Conservation (phyloP, 2,113 vertebrate genomes). For the Chaetops frenatus region DNA sequence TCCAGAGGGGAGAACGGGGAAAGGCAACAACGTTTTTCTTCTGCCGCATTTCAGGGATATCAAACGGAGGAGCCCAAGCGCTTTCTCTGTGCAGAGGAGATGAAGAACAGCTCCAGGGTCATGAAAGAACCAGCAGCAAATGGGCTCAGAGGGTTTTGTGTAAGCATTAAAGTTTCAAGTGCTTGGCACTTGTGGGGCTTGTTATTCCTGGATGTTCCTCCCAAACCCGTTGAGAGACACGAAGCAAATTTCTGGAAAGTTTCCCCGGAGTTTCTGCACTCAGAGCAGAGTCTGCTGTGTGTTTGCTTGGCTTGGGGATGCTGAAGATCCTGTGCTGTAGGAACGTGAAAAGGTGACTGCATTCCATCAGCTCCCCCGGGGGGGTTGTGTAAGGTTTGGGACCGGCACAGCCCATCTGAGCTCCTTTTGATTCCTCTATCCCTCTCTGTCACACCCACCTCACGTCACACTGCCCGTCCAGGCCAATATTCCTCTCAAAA, state of each 20-base stretch:
- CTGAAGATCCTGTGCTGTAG: background rate
- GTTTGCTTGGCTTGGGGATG: background rate
- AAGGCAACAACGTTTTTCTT: background rate
- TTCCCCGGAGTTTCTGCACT: background rate
- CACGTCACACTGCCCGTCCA: background rate
- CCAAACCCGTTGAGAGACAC: conserved; percentile 8
- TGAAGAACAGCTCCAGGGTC: background rate
- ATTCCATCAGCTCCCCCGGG: background rate
- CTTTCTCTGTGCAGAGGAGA: background rate
- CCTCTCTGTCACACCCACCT: background rate
- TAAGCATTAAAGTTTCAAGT: conserved; percentile 22
- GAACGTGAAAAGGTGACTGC: background rate
- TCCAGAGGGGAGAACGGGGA: background rate
- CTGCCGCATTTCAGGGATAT: background rate
- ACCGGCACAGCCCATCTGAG: background rate
- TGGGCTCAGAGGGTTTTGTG: background rate
- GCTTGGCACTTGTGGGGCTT: background rate
- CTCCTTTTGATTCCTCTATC: background rate
- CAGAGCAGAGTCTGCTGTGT: background rate
- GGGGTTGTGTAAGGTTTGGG: background rate
- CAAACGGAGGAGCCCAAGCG: background rate
- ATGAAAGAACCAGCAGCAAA: background rate
- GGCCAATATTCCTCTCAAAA: background rate
- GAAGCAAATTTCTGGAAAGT: conserved; percentile 28
- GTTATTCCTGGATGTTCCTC: conserved; percentile 48